phyloP scores from a whole-genome alignment of 2,113 vertebrate genomes.

The Bostrychus sinensis region DNA sequence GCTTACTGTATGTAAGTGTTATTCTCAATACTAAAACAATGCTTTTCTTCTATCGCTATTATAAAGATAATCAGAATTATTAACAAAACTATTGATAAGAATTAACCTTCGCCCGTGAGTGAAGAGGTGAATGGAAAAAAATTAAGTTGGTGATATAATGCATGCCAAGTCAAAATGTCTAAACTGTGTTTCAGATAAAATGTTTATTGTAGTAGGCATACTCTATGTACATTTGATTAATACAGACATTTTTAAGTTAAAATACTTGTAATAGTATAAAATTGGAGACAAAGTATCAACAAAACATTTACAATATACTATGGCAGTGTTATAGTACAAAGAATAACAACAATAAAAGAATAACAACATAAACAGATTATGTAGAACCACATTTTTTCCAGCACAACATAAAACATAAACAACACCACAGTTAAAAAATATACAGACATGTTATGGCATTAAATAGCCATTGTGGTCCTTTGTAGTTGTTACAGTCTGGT shows the following conservation, averaged over 20 bases:
- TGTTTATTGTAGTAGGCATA: background rate
- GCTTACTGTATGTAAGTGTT: background rate
- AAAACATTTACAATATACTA: background rate
- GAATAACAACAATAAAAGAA: background rate
- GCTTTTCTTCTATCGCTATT: background rate
- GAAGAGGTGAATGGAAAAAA: background rate
- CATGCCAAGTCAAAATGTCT: background rate
- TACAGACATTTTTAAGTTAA: background rate
- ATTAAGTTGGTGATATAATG: background rate
- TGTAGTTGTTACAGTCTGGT: constrained; percentile 53
- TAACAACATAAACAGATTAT: background rate
- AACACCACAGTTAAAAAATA: background rate
- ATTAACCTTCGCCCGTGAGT: too few species aligned
- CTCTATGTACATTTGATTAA: background rate
- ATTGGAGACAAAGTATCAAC: background rate
- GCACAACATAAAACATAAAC: background rate
- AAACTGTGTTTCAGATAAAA: background rate
- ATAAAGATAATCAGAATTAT: constrained; percentile 18
- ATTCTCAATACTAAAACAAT: background rate
- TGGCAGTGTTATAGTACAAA: background rate
- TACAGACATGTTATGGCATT: background rate
- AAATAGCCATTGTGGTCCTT: background rate
- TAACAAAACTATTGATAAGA: constrained; percentile 16
- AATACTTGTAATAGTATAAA: constrained; percentile 2
- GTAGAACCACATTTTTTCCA: background rate